Percentiles rank a stretch among this genome's conserved stretches.
Evolutionary conservation across 2,888 invertebrate species (phyloP).

Genomic region (Nymphalis urticae): DNA sequence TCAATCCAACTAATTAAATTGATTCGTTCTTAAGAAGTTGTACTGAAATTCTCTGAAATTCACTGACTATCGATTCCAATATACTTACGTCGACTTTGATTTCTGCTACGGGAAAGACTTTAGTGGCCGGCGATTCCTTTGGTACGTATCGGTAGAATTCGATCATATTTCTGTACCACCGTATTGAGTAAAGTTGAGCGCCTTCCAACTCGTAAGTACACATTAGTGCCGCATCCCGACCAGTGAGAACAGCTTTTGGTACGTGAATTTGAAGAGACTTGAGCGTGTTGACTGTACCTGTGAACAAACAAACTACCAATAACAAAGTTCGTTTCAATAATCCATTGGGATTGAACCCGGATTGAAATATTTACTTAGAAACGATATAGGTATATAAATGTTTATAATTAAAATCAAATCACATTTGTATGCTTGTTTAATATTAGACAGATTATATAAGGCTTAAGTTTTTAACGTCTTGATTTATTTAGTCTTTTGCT

Average conservation of each 20-base stretch:
- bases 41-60: background rate
- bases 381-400: background rate
- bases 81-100: conserved; percentile 88
- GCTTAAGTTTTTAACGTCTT: too few species aligned
- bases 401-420: background rate
- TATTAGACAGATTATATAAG: too few species aligned
- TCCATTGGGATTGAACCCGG: conserved; percentile 15
- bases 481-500: too few species aligned
- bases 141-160: conserved; percentile 90
- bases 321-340: conserved; percentile 23
- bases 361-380: conserved; percentile 16
- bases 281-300: conserved; percentile 72
- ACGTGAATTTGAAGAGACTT: conserved; percentile 77
- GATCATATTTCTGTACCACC: conserved; percentile 88
- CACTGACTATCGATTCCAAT: background rate
- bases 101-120: conserved; percentile 85
- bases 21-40: background rate
- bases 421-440: too few species aligned
- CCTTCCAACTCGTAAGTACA: conserved; percentile 83
- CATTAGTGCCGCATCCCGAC: conserved; percentile 75
- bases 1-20: background rate
- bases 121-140: conserved; percentile 86
- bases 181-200: conserved; percentile 86
- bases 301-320: conserved; percentile 33
- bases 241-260: conserved; percentile 79